Base-by-base conservation (phyloP, 2,888 invertebrate genomes). In the Pinctada fucata region DNA sequence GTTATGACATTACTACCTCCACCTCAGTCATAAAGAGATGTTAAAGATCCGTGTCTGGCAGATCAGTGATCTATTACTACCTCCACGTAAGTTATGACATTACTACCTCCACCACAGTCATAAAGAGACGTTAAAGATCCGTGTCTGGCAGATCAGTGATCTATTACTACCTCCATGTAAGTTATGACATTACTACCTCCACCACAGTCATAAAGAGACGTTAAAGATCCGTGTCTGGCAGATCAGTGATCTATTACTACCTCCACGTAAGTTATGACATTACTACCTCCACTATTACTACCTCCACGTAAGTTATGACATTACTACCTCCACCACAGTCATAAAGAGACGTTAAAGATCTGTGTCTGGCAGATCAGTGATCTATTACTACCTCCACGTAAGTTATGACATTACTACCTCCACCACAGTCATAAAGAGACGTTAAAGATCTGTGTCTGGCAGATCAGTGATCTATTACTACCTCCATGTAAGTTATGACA, bases 11-110 rank as follows among this genome's bases (percentile, higher is more conserved):
- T n/a, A n/a, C n/a, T n/a, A n/a, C n/a, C n/a, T n/a, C n/a, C n/a
- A n/a, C n/a, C n/a, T n/a, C 80, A 78, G 86, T 4, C 84, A 86
- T 69, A 90, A 88, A 78, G 80, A 74, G 8, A 83, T 84, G 1
- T 71, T 91, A 74, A 91, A 90, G 78, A 85, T 91, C 49, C 79
- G 90, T 51, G 86, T 90, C 6, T 91, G 90, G 91, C 89, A 90
- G 79, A 73, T 91, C 48, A 83, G 83, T 48, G 90, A 91, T 72
- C 82, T 91, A 4, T 84, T 91, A 16, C 81, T 91, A n/a, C 91
- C 91, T 10, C 90, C 90, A 75, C 85, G 91, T 91, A 85, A 31
- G 31, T 31, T 31, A 31, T 8, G 31, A 58, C n/a, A n/a, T n/a
- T n/a, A n/a, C n/a, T n/a, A n/a, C n/a, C n/a, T n/a, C n/a, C n/a